Conservation (phyloP, 2,113 vertebrate genomes). For the Tinamus guttatus region DNA sequence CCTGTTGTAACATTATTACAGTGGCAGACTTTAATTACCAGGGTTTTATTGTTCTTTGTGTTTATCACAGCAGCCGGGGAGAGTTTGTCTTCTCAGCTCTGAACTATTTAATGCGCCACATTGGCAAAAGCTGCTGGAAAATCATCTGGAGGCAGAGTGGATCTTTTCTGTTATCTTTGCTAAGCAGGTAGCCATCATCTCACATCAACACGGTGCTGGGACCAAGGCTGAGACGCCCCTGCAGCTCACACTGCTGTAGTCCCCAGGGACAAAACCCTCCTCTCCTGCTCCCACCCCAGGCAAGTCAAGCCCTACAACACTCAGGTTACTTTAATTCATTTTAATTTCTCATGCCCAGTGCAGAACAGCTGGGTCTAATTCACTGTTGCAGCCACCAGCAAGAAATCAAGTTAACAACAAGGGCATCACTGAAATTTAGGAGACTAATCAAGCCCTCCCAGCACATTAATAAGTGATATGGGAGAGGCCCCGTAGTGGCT, state of each 20-base stretch:
- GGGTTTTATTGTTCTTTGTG: slow-evolving; percentile 7
- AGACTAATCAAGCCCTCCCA: not conserved
- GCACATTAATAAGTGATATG: not conserved
- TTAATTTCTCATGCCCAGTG: not conserved
- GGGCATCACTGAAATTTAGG: slow-evolving; percentile 40
- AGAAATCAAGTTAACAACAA: slow-evolving; percentile 58
- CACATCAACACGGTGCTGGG: not conserved
- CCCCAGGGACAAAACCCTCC: not conserved
- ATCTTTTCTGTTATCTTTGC: slow-evolving; percentile 28
- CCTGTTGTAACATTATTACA: not conserved
- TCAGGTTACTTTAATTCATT: not conserved
- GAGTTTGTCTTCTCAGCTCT: not conserved
- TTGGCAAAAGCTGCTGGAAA: slow-evolving; percentile 30
- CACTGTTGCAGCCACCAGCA: slow-evolving; percentile 39
- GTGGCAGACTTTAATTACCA: slow-evolving; percentile 35
- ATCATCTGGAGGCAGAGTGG: not conserved
- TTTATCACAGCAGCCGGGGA: not conserved
- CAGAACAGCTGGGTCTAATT: slow-evolving; percentile 48
- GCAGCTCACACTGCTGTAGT: not conserved
- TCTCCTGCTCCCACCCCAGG: not conserved
- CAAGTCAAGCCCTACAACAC: not conserved
- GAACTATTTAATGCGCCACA: slow-evolving; percentile 13
- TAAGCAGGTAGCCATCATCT: not conserved
- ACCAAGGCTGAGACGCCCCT: not conserved
- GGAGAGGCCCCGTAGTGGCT: not conserved